Base-by-base conservation (phyloP, 2,113 vertebrate genomes). In the Pseudonaja textilis region DNA sequence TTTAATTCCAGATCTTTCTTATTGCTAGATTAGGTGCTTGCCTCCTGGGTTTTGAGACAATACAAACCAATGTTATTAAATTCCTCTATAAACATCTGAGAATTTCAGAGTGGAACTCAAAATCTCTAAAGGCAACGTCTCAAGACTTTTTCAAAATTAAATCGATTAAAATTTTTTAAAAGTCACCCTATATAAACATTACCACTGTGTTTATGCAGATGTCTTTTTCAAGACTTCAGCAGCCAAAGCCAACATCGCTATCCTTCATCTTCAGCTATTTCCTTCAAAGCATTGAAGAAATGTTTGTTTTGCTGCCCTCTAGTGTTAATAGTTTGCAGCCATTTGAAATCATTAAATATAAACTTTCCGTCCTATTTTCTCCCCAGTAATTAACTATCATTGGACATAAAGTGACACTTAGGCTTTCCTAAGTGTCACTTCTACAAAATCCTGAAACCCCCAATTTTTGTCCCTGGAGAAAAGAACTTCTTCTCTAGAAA, bases 271-370 rank as follows among this genome's bases (percentile, higher is more conserved):
- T 47, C n/a, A 11, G 10, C 0, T 0, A 2, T 25, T 50, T 34
- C 57, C 3, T 0, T 0, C 0, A 2, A 5, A 1, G 0, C 25
- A 57, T 23, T 4, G 0, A 90, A 8, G 47, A 93, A 42, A 95
- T 52, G 8, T 91, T 96, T 96, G 94, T 97, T 97, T 95, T 96
- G 96, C 96, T 94, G 94, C 96, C 97, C 61, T 92, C 97, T 96
- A 87, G 97, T 95, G 98, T 54, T 1, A 0, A 39, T 7, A 25
- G 42, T 23, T 29, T 90, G 55, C 56, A 16, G 26, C 86, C 5
- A 0, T 50, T 29, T 50, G 9, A 86, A 86, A 54, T 4, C 25
- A 56, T 74, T 56, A 7, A 81, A 81, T 20, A 81, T 20, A 54
- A n/a, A 55, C 3, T 9, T 88, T 55, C 45, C 12, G 52, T 87